These are phyloP conservation scores for Nyctereutes procyonoides DNA, from an alignment of 2,113 vertebrate species.

Conservation along the genomic window DNA sequence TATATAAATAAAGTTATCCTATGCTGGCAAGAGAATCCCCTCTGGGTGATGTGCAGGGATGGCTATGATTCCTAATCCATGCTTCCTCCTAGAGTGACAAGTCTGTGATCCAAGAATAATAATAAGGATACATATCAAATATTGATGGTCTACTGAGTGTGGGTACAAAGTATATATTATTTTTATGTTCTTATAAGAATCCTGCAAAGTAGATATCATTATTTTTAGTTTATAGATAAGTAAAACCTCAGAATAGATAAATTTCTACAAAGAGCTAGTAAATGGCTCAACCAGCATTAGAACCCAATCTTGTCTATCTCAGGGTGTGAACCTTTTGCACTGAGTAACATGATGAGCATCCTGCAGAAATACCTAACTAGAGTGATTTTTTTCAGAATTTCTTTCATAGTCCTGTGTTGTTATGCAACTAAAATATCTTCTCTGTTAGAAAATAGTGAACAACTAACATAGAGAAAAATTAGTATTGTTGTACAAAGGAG, in stretches of 20 bases:
- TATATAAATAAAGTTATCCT: background rate
- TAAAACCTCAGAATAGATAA: background rate
- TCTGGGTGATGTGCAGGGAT: background rate
- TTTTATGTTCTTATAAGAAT: background rate
- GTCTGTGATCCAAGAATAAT: background rate
- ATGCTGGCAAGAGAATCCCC: background rate
- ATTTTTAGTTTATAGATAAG: background rate
- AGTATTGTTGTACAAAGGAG: background rate
- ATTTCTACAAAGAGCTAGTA: background rate
- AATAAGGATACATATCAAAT: background rate
- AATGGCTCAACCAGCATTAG: background rate
- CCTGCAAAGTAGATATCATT: background rate
- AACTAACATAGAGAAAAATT: background rate
- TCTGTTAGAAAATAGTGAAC: background rate
- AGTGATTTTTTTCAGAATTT: background rate
- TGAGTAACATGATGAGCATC: background rate
- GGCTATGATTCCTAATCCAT: background rate
- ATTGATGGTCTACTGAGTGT: background rate
- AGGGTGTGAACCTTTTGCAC: background rate
- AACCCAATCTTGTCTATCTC: background rate
- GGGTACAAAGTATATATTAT: background rate
- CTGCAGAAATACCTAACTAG: background rate
- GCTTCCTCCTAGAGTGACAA: background rate
- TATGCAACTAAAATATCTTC: background rate
- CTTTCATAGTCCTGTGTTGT: background rate